phyloP scores from a whole-genome alignment of 2,797 vertebrate species.

The Siniperca obscura region DNA sequence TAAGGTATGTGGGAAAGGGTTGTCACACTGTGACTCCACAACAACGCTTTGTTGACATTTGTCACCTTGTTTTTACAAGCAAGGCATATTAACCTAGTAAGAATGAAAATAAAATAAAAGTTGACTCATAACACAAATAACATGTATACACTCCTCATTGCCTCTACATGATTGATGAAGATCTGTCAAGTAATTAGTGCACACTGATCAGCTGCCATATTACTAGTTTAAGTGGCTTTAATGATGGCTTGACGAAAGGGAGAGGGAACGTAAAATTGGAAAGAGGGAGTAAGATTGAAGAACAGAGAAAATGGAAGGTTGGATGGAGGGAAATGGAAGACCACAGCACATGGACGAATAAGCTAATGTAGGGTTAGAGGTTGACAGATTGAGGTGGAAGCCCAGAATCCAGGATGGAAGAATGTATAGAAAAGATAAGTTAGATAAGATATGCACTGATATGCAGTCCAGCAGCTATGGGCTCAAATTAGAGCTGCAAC shows the following conservation, averaged over 20 bases:
- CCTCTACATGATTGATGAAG: constrained; percentile 23
- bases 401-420: not conserved
- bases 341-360: not conserved
- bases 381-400: constrained; percentile 2
- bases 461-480: not conserved
- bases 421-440: not conserved
- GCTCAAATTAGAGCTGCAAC: not conserved
- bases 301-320: not conserved
- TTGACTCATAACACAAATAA: not conserved
- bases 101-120: not conserved
- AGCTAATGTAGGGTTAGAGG: constrained; percentile 3
- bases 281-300: constrained; percentile 1
- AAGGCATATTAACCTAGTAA: not conserved
- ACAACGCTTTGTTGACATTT: not conserved
- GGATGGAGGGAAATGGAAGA: constrained; percentile 19
- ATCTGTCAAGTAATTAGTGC: constrained; percentile 23
- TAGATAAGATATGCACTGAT: not conserved
- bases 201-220: constrained; percentile 31
- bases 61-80: not conserved
- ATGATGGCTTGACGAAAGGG: constrained; percentile 20
- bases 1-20: no score
- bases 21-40: not conserved
- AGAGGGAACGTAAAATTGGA: constrained; percentile 7
- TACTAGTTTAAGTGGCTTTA: constrained; percentile 22
- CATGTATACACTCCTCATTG: constrained; percentile 13